Conservation (phyloP, 2,113 vertebrate genomes). For the Xenopus tropicalis region UCB_Xtro_10.0 CM004447.2:42827501-42828000, state of each 20-base stretch:
- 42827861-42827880: not conserved
- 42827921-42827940: slow-evolving; percentile 16
- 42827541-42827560: not conserved
- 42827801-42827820: slow-evolving; percentile 11
- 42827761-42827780: not conserved
- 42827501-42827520: not conserved
- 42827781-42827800: slow-evolving; percentile 17
- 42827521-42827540: slow-evolving; percentile 1
- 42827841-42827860: slow-evolving; percentile 10
- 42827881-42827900: not conserved
- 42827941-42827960: not conserved
- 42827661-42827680: not conserved
- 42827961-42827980: slow-evolving; percentile 14
- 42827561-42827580: not conserved
- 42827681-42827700: not conserved
- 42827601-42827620: not conserved
- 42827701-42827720: slow-evolving; percentile 5
- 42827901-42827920: not conserved
- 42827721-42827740: not conserved
- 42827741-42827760: not conserved
- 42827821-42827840: slow-evolving; percentile 20
- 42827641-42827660: slow-evolving; percentile 4
- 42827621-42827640: not conserved
- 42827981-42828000: slow-evolving; percentile 15
- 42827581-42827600: not conserved